Base-by-base conservation (phyloP, 2,888 invertebrate species). In the Pilophorus perplexus region DNA sequence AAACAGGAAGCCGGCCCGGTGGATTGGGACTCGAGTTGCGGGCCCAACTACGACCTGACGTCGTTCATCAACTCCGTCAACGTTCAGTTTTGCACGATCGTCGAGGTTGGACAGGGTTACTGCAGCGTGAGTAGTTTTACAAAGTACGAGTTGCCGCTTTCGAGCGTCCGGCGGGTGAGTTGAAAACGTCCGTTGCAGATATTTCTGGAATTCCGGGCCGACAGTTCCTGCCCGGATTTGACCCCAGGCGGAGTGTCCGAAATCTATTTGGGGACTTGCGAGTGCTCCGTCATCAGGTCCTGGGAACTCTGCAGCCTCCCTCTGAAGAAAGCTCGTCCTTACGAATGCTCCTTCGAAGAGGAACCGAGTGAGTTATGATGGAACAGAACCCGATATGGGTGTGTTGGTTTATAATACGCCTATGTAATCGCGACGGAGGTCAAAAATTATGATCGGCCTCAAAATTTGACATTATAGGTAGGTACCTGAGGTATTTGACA, bases 21-120 rank as follows among this genome's bases (percentile, higher is more conserved):
- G 5, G 42, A 42, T 27, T 59, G 40, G 40, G 59, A 59, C n/a
- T 40, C 59, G 12, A 40, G n/a, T 40, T 59, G 62, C 14, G 62
- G 50, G 1, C 50, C 62, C 1, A 62, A 62, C 4, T 69, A 69
- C 44, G 69, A 71, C 54, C 48, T 71, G 8, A 68, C 69, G 23
- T 40, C 65, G 12, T 62, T 71, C 10, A 55, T 71, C 8, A 44
- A 33, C 23, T 52, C 76, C 64, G 72, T 80, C 44, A 75, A 79
- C 72, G 73, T 80, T 28, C 79, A 80, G 72, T 77, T 77, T 38
- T 80, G 80, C 68, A 77, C 75, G 27, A 75, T 80, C 64, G 77
- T 80, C 12, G 79, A 79, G 71, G 77, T 80, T 64, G 79, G 80
- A 16, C 76, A 80, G 70, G 76, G 76, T 70, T 78, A 76, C 73